These are phyloP conservation scores for Beris morrisii DNA, from an alignment of 2,888 invertebrate species.

Conservation along the genomic window DNA sequence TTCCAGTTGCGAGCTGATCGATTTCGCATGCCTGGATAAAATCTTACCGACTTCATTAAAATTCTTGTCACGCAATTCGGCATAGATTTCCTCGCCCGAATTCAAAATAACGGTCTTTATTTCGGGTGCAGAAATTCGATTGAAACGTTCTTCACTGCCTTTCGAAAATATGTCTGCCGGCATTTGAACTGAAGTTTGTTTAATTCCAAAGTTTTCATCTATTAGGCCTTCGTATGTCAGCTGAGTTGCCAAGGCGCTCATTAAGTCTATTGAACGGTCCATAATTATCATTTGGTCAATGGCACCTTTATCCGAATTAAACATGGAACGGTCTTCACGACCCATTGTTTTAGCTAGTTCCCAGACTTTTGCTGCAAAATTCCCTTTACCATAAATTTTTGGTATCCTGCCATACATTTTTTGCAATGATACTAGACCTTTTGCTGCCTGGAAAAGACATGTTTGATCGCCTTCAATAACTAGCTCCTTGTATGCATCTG, in stretches of 20 bases:
- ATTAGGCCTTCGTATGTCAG: constrained; percentile 97
- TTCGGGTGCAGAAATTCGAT: constrained; percentile 57
- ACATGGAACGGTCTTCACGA: constrained; percentile 60
- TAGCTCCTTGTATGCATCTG: constrained; percentile 79
- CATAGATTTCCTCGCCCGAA: constrained; percentile 85
- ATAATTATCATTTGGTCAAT: constrained; percentile 89
- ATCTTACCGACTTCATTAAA: constrained; percentile 87
- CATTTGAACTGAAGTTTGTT: constrained; percentile 76
- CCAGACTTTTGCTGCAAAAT: constrained; percentile 85
- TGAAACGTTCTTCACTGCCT: constrained; percentile 59
- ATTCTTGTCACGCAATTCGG: constrained; percentile 88
- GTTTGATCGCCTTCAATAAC: constrained; percentile 88
- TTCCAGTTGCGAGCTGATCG: constrained; percentile 82
- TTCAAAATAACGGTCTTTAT: constrained; percentile 79
- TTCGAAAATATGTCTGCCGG: constrained; percentile 82
- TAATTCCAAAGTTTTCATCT: constrained; percentile 91
- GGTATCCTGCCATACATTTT: constrained; percentile 87
- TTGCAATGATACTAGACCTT: constrained; percentile 83
- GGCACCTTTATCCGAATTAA: constrained; percentile 60
- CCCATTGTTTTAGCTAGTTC: constrained; percentile 80
- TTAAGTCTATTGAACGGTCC: constrained; percentile 88
- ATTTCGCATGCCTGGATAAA: constrained; percentile 82
- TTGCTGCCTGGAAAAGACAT: constrained; percentile 82
- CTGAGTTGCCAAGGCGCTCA: constrained; percentile 91
- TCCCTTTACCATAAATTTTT: constrained; percentile 86